Evolutionary conservation across 2,113 vertebrate species (phyloP).

Genomic region (Gyps fulvus): DNA sequence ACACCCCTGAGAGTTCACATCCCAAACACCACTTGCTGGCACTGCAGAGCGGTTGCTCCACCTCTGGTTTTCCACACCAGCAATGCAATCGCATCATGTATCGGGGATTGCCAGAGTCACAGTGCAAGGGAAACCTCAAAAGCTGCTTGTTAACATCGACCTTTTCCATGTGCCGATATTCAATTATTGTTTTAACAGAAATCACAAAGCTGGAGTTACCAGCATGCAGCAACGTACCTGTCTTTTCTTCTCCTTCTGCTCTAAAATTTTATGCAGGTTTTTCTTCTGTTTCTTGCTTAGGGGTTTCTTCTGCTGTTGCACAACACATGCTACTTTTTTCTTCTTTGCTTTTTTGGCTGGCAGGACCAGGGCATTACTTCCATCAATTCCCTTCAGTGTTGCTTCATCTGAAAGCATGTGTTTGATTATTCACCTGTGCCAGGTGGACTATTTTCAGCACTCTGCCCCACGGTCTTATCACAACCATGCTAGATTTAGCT

Average conservation of each 20-base stretch:
- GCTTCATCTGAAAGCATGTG: constrained; percentile 66
- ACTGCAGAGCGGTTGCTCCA: rapidly evolving
- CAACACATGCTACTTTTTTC: background rate
- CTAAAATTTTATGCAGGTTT: constrained; percentile 85
- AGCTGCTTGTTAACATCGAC: background rate
- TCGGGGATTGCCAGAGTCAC: rapidly evolving
- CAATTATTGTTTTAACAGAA: rapidly evolving
- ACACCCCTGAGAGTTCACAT: rapidly evolving
- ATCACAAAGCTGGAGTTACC: too few species aligned
- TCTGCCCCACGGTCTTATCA: background rate
- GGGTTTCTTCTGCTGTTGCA: constrained; percentile 73
- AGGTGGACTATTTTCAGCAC: background rate
- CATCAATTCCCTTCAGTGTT: constrained; percentile 85
- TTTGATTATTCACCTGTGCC: background rate
- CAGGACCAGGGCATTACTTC: constrained; percentile 86
- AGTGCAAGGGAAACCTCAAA: background rate
- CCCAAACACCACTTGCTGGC: rapidly evolving
- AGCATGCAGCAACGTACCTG: constrained; percentile 63
- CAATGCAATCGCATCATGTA: rapidly evolving
- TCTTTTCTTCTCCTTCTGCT: constrained; percentile 90
- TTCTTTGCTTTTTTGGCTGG: constrained; percentile 81
- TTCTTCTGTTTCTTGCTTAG: constrained; percentile 90
- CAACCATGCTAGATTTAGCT: background rate
- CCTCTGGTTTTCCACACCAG: background rate
- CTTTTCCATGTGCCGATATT: rapidly evolving